A percentile compares a stretch with the other conserved stretches of the same genome.
Evolutionary conservation across 1,140 invertebrate genomes (phyloP).

Genomic region (Euura saliciscinereae): DNA sequence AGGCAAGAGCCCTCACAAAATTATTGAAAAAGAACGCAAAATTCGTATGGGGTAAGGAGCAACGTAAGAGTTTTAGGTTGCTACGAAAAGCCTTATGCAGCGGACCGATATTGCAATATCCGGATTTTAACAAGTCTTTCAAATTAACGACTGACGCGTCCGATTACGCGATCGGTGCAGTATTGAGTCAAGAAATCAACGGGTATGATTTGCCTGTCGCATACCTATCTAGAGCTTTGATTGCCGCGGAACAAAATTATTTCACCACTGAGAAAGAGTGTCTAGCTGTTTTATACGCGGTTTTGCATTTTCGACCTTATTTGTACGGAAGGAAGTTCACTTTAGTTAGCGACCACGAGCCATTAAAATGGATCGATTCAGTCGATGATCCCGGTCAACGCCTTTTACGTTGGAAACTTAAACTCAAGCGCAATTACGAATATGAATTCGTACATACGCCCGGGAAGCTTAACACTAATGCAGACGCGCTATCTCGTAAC

Average conservation of each 20-base stretch:
- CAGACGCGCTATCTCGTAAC: constrained; percentile 39
- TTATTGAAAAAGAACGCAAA: constrained; percentile 33
- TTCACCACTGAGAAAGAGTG: too few relatives aligned
- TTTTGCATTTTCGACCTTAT: too few relatives aligned
- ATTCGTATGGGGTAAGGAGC: constrained; percentile 28
- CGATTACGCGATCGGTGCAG: constrained; percentile 3
- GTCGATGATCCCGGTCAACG: constrained; percentile 48
- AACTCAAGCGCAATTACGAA: constrained; percentile 39
- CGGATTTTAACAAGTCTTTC: constrained; percentile 29
- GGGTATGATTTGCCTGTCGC: neutral
- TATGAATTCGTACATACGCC: constrained; percentile 39
- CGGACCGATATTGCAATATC: constrained; percentile 27
- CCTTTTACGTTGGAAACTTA: constrained; percentile 40
- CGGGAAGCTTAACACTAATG: constrained; percentile 34
- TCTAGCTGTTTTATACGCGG: too few relatives aligned
- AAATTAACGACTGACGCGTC: constrained; percentile 34
- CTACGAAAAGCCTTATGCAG: neutral
- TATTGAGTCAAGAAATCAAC: too few relatives aligned
- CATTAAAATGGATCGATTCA: constrained; percentile 56
- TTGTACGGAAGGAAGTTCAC: too few relatives aligned
- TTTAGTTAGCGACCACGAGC: constrained; percentile 59
- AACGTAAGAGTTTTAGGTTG: constrained; percentile 12
- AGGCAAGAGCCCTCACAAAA: constrained; percentile 36
- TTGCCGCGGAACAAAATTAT: constrained; percentile 26
- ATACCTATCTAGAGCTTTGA: neutral